These are phyloP conservation scores for Rhimphoctona megacephalus DNA, from an alignment of 2,888 invertebrate species.

Conservation along the genomic window DNA sequence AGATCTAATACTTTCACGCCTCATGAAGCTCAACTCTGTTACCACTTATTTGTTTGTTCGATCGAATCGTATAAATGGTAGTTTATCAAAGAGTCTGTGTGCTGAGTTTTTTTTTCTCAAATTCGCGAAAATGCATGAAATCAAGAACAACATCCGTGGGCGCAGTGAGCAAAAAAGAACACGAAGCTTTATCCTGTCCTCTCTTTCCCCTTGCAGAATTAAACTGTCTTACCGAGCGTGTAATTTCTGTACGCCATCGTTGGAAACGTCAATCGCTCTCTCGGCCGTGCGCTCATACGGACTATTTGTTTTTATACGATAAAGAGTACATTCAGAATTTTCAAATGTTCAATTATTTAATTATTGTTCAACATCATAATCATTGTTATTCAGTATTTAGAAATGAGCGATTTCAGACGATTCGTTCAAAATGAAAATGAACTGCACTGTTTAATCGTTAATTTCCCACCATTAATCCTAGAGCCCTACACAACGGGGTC, in stretches of 20 bases:
- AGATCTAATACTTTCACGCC: too few relatives aligned
- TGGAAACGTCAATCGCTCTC: slow-evolving; percentile 27
- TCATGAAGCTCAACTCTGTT: too few relatives aligned
- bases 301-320: slow-evolving; percentile 3
- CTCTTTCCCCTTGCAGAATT: background rate
- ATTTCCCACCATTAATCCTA: too few relatives aligned
- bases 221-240: slow-evolving; percentile 41
- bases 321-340: too few relatives aligned
- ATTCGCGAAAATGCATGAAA: slow-evolving; percentile 51
- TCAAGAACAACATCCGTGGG: slow-evolving; percentile 60
- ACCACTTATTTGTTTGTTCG: background rate
- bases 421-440: too few relatives aligned
- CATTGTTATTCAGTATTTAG: background rate
- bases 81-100: slow-evolving; percentile 22
- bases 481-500: too few relatives aligned
- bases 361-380: background rate
- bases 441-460: too few relatives aligned
- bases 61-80: slow-evolving; percentile 30
- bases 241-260: slow-evolving; percentile 33
- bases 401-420: too few relatives aligned
- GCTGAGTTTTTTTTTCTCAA: slow-evolving; percentile 7
- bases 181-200: slow-evolving; percentile 44
- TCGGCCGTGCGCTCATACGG: slow-evolving; percentile 5
- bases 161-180: slow-evolving; percentile 12
- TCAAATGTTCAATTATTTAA: background rate